Percentiles rank a stretch among this genome's conserved stretches.
Evolutionary conservation across 2,888 invertebrate species (phyloP).

Genomic region (Anticlea derivata): DNA sequence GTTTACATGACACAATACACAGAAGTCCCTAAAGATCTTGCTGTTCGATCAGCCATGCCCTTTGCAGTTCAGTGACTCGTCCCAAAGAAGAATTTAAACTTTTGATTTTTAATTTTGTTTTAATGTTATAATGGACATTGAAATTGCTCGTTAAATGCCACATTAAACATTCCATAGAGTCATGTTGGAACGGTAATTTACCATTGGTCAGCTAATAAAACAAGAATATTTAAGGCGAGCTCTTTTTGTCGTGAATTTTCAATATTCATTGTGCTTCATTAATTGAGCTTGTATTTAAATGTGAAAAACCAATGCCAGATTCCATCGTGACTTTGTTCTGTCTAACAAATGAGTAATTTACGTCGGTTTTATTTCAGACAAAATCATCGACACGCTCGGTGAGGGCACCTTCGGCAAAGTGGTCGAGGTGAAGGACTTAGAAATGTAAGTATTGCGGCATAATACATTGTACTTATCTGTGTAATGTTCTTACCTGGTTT

Average conservation of each 20-base stretch:
- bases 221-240: conserved; percentile 15
- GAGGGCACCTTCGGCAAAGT: conserved; percentile 99
- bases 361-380: conserved; percentile 94
- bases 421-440: conserved; percentile 98
- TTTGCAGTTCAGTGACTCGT: conserved; percentile 54
- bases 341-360: conserved; percentile 60
- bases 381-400: conserved; percentile 98
- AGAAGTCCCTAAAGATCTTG: conserved; percentile 36
- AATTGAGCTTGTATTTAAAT: conserved; percentile 16
- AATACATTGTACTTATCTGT: background rate
- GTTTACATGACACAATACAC: conserved; percentile 29
- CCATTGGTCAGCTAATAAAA: conserved; percentile 43
- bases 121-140: conserved; percentile 31
- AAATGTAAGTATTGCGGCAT: conserved; percentile 88
- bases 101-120: conserved; percentile 46
- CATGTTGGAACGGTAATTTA: conserved; percentile 56
- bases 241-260: conserved; percentile 36
- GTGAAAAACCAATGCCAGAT: conserved; percentile 50
- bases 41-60: conserved; percentile 35
- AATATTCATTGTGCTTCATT: conserved; percentile 17
- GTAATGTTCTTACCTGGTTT: background rate
- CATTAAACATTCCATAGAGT: conserved; percentile 44
- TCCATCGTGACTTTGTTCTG: conserved; percentile 67
- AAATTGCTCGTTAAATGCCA: conserved; percentile 33
- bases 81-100: conserved; percentile 51